Base-by-base conservation (phyloP, 2,113 vertebrate genomes). In the Myiagra hebetior region DNA sequence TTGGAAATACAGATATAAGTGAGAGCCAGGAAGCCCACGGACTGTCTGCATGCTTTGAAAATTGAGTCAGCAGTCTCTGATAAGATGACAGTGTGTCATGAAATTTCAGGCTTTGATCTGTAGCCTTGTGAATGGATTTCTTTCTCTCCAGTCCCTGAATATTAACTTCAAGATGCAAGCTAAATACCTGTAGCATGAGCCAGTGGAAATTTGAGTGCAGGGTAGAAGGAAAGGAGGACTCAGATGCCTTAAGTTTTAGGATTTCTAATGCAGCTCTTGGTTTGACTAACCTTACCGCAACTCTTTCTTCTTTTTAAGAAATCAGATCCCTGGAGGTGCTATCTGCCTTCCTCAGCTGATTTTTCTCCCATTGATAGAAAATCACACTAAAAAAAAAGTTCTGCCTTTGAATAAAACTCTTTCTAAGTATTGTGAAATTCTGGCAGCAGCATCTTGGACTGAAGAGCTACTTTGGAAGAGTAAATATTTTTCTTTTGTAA, bases 1-100 rank as follows among this genome's bases (percentile, higher is more conserved):
- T 78, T 68, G 67, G 65, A 87, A 85, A 79, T 75, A 49, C 8
- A 33, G 63, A 14, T n/a, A 5, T 59, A 74, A 89, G 41, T 35
- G 50, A 74, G 47, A 90, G 55, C 39, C 85, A 88, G 74, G 82
- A 96, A 94, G n/a, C 90, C 79, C 68, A 94, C 28, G 0, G 78
- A 80, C 46, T 84, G 82, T 80, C 90, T 96, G 72, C 79, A 49
- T 86, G 68, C 68, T 88, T 93, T 63, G 83, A 92, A 91, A 93
- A 78, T 53, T 74, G 85, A 89, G 68, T 88, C 93, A 96, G 87
- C 16, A 5, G 73, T 85, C 74, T 93, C 65, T 88, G 55, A 26
- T 80, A 69, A 77, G 13, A 68, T 79, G 57, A 44, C 26, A 44
- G 24, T 27, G 28, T 28, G 33, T 62, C 81, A 91, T 37, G 37